phyloP scores from a whole-genome alignment of 2,888 invertebrate species.

The Lasioglossum leucozonium region DNA sequence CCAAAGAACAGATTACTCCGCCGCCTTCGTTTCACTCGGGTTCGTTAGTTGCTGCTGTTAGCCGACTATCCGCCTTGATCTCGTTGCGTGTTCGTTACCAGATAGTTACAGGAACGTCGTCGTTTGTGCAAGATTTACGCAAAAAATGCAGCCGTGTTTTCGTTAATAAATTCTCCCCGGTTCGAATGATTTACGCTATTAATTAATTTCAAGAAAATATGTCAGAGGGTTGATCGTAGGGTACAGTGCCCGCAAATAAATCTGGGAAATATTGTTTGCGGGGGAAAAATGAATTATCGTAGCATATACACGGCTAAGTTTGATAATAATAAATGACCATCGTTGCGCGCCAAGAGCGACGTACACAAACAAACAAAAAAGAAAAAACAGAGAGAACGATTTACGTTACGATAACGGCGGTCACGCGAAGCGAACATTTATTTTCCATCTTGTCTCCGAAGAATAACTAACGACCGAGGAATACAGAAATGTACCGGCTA shows the following conservation, averaged over 20 bases:
- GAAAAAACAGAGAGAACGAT: background rate
- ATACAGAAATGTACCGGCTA: background rate
- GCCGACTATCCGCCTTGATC: background rate
- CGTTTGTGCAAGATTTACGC: background rate
- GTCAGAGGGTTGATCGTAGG: background rate
- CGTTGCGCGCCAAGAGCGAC: background rate
- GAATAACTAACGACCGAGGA: background rate
- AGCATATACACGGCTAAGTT: background rate
- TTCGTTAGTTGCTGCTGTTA: background rate
- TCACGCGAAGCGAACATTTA: constrained; percentile 3
- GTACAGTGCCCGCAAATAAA: background rate
- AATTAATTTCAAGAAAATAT: no score
- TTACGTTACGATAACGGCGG: background rate
- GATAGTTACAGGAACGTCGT: background rate
- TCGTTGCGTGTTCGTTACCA: background rate
- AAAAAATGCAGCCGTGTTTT: background rate
- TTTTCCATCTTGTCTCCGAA: background rate
- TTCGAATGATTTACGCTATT: no score
- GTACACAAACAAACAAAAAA: background rate
- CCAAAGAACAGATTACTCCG: background rate
- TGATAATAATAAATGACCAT: background rate
- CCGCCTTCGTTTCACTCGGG: background rate
- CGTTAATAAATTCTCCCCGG: background rate
- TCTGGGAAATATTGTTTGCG: background rate
- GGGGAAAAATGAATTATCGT: background rate